Conservation (phyloP, 2,888 invertebrate genomes). For the Epistrophe grossulariae region DNA sequence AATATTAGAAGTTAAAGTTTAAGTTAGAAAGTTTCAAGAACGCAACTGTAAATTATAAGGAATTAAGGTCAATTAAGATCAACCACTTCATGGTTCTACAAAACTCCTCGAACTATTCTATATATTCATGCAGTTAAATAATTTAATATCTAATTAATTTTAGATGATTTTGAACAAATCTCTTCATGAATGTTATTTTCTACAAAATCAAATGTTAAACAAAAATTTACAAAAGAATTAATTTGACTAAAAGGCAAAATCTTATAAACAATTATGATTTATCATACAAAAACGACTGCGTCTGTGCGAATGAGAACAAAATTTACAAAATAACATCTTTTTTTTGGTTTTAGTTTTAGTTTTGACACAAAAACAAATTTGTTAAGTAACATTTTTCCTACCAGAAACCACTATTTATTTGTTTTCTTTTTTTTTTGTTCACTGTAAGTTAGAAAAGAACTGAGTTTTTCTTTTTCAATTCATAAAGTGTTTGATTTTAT, state of each 20-base stretch:
- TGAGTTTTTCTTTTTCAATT: constrained; percentile 56
- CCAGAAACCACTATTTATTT: constrained; percentile 66
- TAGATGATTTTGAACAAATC: constrained; percentile 31
- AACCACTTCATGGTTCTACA: not conserved
- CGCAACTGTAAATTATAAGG: not conserved
- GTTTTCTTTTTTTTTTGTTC: not conserved
- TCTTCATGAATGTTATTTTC: constrained; percentile 6
- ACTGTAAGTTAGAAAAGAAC: constrained; percentile 47
- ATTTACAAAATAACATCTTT: constrained; percentile 52
- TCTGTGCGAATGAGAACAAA: constrained; percentile 56
- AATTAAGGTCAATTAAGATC: not conserved
- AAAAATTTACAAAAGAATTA: constrained; percentile 55
- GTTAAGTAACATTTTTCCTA: constrained; percentile 36
- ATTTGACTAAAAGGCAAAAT: constrained; percentile 58
- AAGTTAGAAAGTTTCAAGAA: not conserved
- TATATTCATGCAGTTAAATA: not conserved
- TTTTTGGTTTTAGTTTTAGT: constrained; percentile 40
- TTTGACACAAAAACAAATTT: constrained; percentile 39
- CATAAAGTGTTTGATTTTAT: constrained; percentile 48
- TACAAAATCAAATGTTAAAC: constrained; percentile 27
- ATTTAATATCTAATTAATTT: not conserved
- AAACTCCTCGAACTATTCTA: not conserved
- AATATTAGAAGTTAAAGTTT: not conserved
- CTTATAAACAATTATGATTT: constrained; percentile 22
- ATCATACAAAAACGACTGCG: constrained; percentile 29